A percentile compares a stretch with the other conserved stretches of the same genome.
phyloP scores from a whole-genome alignment of 2,113 vertebrate species.

The Columbina picui region DNA sequence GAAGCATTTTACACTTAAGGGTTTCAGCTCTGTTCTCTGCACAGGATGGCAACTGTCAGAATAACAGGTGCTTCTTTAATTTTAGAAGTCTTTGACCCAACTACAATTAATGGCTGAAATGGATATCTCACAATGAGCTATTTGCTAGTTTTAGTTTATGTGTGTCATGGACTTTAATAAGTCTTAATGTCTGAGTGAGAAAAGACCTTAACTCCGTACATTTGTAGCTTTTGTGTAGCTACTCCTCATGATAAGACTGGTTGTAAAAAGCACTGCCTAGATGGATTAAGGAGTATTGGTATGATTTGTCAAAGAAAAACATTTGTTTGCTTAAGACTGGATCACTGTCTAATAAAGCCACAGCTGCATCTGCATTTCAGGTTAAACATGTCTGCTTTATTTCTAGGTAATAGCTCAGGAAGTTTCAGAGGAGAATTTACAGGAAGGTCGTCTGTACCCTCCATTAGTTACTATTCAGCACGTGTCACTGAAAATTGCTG shows the following conservation, averaged over 20 bases:
- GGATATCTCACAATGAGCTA: not conserved
- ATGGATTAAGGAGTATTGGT: not conserved
- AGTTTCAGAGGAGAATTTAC: conserved; percentile 88
- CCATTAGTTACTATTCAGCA: conserved; percentile 87
- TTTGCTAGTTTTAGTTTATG: not conserved
- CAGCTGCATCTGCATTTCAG: not conserved
- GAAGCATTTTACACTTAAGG: not conserved
- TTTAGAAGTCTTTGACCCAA: not conserved
- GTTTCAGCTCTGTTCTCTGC: not conserved
- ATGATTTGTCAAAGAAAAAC: not conserved
- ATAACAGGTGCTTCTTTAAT: not conserved
- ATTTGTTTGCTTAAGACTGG: not conserved
- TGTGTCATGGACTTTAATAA: not conserved
- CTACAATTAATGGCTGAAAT: not conserved
- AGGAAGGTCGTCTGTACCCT: conserved; percentile 92
- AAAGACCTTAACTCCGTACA: accelerated
- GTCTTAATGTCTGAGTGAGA: not conserved
- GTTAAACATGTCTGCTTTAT: not conserved
- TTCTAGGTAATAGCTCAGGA: conserved; percentile 87
- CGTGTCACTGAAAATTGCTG: conserved; percentile 90
- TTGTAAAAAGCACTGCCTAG: not conserved
- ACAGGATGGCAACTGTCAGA: not conserved
- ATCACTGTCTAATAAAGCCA: not conserved
- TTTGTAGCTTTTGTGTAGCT: not conserved
- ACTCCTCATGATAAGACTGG: not conserved